These are phyloP conservation scores for Ellobium chinense DNA, from an alignment of 2,888 invertebrate genomes.

Conservation along the genomic window DNA sequence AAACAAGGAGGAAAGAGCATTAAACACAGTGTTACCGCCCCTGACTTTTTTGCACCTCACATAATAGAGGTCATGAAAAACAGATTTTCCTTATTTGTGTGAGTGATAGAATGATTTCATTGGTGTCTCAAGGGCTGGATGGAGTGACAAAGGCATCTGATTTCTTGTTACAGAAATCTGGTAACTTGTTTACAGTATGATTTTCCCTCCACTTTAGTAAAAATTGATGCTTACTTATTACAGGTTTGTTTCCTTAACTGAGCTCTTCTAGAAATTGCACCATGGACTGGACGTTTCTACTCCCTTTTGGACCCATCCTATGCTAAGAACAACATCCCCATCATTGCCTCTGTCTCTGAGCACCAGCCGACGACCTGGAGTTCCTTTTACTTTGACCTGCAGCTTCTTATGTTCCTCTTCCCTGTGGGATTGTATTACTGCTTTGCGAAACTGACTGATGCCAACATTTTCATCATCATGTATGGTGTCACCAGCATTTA, in stretches of 20 bases:
- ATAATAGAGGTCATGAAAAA: too few relatives aligned
- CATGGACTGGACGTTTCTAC: slow-evolving; percentile 98
- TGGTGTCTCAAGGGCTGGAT: too few relatives aligned
- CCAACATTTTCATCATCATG: slow-evolving; percentile 97
- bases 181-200: too few relatives aligned
- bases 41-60: too few relatives aligned
- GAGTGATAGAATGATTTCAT: too few relatives aligned
- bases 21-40: too few relatives aligned
- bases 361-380: slow-evolving; percentile 99
- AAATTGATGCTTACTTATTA: too few relatives aligned
- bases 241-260: slow-evolving; percentile 15
- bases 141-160: too few relatives aligned
- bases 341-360: slow-evolving; percentile 97
- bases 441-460: slow-evolving; percentile 94
- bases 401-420: slow-evolving; percentile 96
- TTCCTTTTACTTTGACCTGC: slow-evolving; percentile 98
- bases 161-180: too few relatives aligned
- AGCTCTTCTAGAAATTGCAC: slow-evolving; percentile 87
- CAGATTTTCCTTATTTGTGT: too few relatives aligned
- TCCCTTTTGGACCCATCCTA: slow-evolving; percentile 97
- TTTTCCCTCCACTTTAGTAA: too few relatives aligned
- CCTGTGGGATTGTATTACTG: slow-evolving; percentile 97
- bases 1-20: too few relatives aligned
- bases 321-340: slow-evolving; percentile 99
- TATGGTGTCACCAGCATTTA: slow-evolving; percentile 99